Conservation (phyloP, 64 coral and sea anemone species). For the Trachythela sp. region DNA sequence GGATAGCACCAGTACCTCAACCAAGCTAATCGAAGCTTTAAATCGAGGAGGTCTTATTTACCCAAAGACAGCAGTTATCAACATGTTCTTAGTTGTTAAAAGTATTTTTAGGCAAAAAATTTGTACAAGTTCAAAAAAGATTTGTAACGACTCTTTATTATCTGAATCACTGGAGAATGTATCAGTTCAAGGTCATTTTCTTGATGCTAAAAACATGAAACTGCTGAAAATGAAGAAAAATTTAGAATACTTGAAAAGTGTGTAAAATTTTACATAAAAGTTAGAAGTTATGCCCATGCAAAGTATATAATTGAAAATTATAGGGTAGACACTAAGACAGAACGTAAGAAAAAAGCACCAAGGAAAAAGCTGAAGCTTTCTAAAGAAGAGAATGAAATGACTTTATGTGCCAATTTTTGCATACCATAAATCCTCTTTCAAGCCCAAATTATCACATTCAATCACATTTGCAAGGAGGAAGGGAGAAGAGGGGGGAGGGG, state of each 20-base stretch:
- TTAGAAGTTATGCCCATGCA: background rate
- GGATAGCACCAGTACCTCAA: background rate
- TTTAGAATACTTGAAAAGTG: background rate
- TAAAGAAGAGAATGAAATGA: background rate
- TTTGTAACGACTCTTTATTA: background rate
- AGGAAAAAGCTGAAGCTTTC: constrained; percentile 1
- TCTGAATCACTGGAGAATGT: background rate
- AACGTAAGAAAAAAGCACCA: background rate
- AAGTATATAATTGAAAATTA: background rate
- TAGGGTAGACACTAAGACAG: background rate
- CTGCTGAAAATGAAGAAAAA: background rate
- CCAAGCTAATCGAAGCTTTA: background rate
- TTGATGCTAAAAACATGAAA: background rate
- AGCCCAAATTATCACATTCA: too few relatives aligned
- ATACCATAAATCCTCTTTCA: too few relatives aligned
- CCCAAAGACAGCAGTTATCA: background rate
- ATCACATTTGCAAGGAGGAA: too few relatives aligned
- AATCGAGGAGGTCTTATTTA: background rate
- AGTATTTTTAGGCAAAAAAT: background rate
- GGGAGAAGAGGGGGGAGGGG: too few relatives aligned
- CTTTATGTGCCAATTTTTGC: too few relatives aligned
- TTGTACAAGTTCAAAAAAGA: background rate
- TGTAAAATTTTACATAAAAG: background rate
- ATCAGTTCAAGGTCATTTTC: background rate
- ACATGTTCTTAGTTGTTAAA: background rate